A percentile compares a stretch with the other conserved stretches of the same genome.
Conservation (phyloP, 2,113 vertebrate genomes). For the Toxotes jaculatrix region DNA sequence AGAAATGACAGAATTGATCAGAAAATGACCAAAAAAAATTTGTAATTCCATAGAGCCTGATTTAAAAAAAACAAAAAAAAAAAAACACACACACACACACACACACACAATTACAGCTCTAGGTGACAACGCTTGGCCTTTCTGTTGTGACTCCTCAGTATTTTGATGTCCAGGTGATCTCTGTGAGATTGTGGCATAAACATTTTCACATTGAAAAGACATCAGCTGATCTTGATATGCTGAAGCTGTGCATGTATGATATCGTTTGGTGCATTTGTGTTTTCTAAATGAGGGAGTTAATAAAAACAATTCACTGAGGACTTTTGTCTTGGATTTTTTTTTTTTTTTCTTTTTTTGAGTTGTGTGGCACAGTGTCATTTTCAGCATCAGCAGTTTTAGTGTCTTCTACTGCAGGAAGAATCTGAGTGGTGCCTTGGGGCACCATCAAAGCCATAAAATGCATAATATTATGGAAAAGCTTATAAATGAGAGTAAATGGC, state of each 20-base stretch:
- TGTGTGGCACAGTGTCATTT: slow-evolving; percentile 66
- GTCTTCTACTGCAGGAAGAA: slow-evolving; percentile 69
- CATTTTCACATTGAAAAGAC: slow-evolving; percentile 85
- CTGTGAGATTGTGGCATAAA: slow-evolving; percentile 79
- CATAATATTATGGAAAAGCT: slow-evolving; percentile 68
- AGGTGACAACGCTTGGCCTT: slow-evolving; percentile 79
- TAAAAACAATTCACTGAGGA: slow-evolving; percentile 78
- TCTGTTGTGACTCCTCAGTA: slow-evolving; percentile 73
- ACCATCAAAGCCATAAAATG: slow-evolving; percentile 73
- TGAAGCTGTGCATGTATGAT: slow-evolving; percentile 83
- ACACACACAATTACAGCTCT: slow-evolving; percentile 31
- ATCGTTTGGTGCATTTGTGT: slow-evolving; percentile 84
- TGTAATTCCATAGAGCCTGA: slow-evolving; percentile 14
- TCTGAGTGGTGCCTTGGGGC: slow-evolving; percentile 63
- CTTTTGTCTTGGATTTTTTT: slow-evolving; percentile 41
- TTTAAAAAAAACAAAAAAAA: not conserved
- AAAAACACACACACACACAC: not conserved
- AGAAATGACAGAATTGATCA: slow-evolving; percentile 36
- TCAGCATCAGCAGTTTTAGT: slow-evolving; percentile 76
- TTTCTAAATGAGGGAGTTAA: slow-evolving; percentile 82
- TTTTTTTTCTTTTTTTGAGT: slow-evolving; percentile 37
- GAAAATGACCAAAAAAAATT: slow-evolving; percentile 15
- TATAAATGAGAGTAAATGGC: slow-evolving; percentile 72
- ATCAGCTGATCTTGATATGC: slow-evolving; percentile 80
- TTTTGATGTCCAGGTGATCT: slow-evolving; percentile 79